Base-by-base conservation (phyloP, 2,113 vertebrate species). In the Pipa parva region DNA sequence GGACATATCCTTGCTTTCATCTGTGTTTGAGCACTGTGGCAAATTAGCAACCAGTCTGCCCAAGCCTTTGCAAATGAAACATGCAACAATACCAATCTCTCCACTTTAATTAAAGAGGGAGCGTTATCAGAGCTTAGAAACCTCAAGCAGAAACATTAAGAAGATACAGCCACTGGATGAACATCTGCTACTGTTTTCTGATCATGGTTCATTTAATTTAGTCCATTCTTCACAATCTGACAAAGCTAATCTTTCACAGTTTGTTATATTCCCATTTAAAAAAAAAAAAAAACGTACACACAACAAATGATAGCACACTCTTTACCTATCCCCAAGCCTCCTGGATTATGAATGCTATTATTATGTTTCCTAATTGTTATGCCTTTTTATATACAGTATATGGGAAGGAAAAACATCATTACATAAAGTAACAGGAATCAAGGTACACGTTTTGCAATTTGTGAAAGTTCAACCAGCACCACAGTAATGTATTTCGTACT, bases 51-150 rank as follows among this genome's bases (percentile, higher is more conserved):
- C 46, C 65, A 60, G 65, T 33, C 65, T 69, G 57, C 65, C 65
- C 57, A 31, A 60, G 31, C 31, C 57, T 69, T 69, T 69, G 31
- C 57, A 69, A 60, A 69, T 69, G 65, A 69, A 69, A 52, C 31
- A 37, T 37, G 57, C 57, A 69, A 69, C 65, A 69, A 69, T 69
- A 69, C 65, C 65, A 69, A 69, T 69, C 65, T 69, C 57, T 69
- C 65, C 65, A 69, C 65, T 69, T 69, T 69, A 69, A 69, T 69
- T 69, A 69, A 69, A 69, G 65, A 69, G 65, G 65, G 65, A 69
- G 26, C 31, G 57, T 69, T 69, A 69, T 69, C 65, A 60, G 65
- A 69, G 65, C 65, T 69, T 69, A 60, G 65, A 69, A 56, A 69
- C 65, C 65, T 69, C 65, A 69, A 69, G 65, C 65, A 69, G 65